Evolutionary conservation across 2,113 vertebrate species (phyloP).

Genomic region (Xiphorhynchus elegans): DNA sequence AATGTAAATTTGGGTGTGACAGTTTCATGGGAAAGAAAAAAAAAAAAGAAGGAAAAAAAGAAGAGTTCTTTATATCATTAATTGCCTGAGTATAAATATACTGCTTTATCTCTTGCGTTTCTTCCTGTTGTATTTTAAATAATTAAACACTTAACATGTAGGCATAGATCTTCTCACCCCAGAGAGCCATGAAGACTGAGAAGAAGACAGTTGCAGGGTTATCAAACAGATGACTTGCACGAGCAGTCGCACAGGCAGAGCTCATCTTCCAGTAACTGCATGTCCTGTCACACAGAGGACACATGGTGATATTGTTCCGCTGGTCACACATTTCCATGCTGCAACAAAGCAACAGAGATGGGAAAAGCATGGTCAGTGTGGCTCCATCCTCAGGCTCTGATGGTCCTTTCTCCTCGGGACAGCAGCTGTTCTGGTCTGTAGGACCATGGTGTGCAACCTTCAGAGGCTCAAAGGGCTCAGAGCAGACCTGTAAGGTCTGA

Average conservation of each 20-base stretch:
- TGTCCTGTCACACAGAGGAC: conserved; percentile 90
- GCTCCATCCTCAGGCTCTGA: background rate
- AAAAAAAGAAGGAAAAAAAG: background rate
- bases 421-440: background rate
- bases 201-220: conserved; percentile 97
- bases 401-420: background rate
- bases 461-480: background rate
- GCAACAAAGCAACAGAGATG: background rate
- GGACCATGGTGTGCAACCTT: accelerated
- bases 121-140: conserved; percentile 52
- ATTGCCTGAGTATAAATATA: conserved; percentile 28
- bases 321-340: conserved; percentile 98
- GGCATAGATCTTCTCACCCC: conserved; percentile 81
- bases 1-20: conserved; percentile 54
- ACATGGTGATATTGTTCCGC: conserved; percentile 96
- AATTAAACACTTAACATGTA: conserved; percentile 40
- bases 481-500: background rate
- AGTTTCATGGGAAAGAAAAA: conserved; percentile 11
- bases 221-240: conserved; percentile 96
- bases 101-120: conserved; percentile 39
- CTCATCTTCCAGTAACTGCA: conserved; percentile 97
- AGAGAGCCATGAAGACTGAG: conserved; percentile 97
- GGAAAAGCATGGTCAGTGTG: background rate
- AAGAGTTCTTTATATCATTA: conserved; percentile 34
- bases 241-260: conserved; percentile 90